Evolutionary conservation across 1,140 invertebrate genomes (phyloP).

Genomic region (Steinernema khuongi): DNA sequence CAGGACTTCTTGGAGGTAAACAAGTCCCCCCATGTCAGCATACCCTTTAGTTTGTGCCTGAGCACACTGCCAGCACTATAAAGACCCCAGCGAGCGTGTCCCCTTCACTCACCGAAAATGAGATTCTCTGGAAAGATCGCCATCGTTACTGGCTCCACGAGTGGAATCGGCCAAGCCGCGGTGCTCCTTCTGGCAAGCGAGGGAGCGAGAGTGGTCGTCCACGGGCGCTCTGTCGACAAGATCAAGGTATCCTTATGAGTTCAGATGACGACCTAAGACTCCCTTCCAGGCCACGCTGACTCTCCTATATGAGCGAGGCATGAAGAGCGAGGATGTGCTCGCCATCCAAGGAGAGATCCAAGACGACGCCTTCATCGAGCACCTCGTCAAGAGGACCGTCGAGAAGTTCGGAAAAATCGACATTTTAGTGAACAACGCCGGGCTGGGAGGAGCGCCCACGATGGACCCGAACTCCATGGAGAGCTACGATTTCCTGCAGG

Average conservation of each 20-base stretch:
- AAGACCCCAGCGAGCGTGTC: too few species aligned
- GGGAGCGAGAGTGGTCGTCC: constrained; percentile 28
- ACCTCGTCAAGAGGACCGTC: constrained; percentile 33
- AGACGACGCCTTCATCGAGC: constrained; percentile 34
- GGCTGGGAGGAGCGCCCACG: not conserved
- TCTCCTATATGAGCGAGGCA: too few species aligned
- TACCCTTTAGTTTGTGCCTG: too few species aligned
- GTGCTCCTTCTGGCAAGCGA: constrained; percentile 33
- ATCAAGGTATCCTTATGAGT: too few species aligned
- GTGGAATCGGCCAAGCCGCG: constrained; percentile 29
- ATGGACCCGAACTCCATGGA: constrained; percentile 16
- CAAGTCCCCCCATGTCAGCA: too few species aligned
- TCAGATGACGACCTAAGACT: too few species aligned
- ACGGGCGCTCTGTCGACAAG: constrained; percentile 19
- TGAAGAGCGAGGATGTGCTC: too few species aligned
- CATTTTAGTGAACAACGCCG: constrained; percentile 33
- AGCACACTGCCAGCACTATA: too few species aligned
- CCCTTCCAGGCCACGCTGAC: too few species aligned
- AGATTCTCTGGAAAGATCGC: constrained; percentile 20
- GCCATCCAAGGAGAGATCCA: constrained; percentile 34
- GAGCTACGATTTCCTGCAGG: not conserved
- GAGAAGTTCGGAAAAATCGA: constrained; percentile 42
- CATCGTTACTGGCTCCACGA: constrained; percentile 30
- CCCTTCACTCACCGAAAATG: not conserved
- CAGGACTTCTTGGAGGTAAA: too few species aligned